Evolutionary conservation across 2,113 vertebrate species (phyloP).

Genomic region (Gymnorhina tibicen): DNA sequence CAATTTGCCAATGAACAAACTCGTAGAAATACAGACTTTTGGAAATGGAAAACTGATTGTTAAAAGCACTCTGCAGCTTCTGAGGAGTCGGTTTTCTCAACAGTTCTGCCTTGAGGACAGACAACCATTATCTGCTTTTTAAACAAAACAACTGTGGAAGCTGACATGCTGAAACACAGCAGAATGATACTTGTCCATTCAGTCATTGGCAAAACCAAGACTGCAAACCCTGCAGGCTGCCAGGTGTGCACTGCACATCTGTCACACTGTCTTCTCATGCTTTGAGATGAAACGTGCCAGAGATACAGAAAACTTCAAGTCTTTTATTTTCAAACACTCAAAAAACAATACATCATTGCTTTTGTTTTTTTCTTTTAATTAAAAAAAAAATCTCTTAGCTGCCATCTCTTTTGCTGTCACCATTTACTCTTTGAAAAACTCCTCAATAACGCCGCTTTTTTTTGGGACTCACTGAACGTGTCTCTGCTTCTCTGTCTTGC

Average conservation of each 20-base stretch:
- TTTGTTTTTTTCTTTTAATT: neutral
- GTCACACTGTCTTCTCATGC: neutral
- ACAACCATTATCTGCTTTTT: neutral
- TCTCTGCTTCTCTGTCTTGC: neutral
- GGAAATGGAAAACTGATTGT: neutral
- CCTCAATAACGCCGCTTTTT: conserved; percentile 67
- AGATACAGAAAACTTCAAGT: neutral
- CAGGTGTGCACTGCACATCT: neutral
- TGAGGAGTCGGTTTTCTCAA: neutral
- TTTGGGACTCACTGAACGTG: conserved; percentile 15
- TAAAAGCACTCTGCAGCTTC: neutral
- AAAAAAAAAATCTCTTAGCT: neutral
- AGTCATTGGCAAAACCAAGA: neutral
- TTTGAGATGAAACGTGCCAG: neutral
- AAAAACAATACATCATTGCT: neutral
- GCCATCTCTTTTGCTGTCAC: neutral
- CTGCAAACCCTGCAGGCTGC: neutral
- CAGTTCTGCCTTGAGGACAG: neutral
- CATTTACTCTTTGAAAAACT: neutral
- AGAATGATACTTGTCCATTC: neutral
- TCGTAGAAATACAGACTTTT: neutral
- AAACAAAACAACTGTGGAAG: neutral
- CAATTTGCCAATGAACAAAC: neutral
- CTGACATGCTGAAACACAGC: neutral
- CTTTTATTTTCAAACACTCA: conserved; percentile 32